Conservation (phyloP, 2,888 invertebrate species). For the Emmelina monodactyla region DNA sequence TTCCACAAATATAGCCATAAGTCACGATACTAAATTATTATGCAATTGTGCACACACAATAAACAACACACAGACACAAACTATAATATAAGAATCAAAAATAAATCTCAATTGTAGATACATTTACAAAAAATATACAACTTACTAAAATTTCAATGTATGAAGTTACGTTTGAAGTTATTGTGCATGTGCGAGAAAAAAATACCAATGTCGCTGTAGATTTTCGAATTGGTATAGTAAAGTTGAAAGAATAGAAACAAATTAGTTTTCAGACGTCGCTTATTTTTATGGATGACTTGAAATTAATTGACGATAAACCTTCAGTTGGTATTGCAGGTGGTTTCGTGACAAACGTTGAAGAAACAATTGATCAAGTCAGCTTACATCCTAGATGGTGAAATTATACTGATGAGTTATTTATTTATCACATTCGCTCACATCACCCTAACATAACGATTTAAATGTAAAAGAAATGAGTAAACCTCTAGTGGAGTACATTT, state of each 20-base stretch:
- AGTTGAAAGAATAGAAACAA: constrained; percentile 33
- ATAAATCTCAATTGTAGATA: constrained; percentile 34
- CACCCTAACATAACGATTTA: constrained; percentile 32
- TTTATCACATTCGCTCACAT: constrained; percentile 48
- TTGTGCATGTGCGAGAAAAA: constrained; percentile 54
- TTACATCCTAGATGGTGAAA: constrained; percentile 43
- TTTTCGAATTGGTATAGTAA: too few species aligned
- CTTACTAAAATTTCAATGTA: constrained; percentile 24
- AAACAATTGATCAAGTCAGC: constrained; percentile 17
- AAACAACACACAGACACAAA: constrained; percentile 40
- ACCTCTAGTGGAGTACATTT: constrained; percentile 35
- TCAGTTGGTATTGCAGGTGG: constrained; percentile 21
- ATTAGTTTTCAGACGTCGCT: constrained; percentile 50
- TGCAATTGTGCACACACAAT: constrained; percentile 53
- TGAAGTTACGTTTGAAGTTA: constrained; percentile 32
- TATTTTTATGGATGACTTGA: constrained; percentile 60
- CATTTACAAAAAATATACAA: constrained; percentile 34
- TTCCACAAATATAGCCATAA: constrained; percentile 23
- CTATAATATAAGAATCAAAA: constrained; percentile 37
- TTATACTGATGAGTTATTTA: constrained; percentile 30
- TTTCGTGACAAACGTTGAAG: constrained; percentile 27
- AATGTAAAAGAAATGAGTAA: constrained; percentile 24
- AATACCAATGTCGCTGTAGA: constrained; percentile 29
- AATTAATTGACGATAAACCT: constrained; percentile 60
- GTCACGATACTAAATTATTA: constrained; percentile 22